These are phyloP conservation scores for Drosophila colorata DNA, from an alignment of 2,888 invertebrate genomes.

Conservation along the genomic window DNA sequence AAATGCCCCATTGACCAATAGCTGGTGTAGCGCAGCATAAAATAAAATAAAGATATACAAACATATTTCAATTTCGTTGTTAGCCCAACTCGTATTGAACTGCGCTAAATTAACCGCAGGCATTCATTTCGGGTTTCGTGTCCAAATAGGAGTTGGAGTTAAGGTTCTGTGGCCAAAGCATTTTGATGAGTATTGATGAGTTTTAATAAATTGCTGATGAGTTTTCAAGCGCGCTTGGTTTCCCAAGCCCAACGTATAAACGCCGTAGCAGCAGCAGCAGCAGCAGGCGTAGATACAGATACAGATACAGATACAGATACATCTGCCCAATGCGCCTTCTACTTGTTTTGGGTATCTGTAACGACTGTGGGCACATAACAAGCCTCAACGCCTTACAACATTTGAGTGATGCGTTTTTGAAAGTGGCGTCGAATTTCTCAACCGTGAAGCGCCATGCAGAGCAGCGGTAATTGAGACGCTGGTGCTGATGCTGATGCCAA, in stretches of 20 bases:
- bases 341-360: conserved; percentile 55
- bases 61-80: conserved; percentile 71
- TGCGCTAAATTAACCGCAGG: conserved; percentile 80
- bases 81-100: conserved; percentile 54
- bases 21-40: conserved; percentile 30
- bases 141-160: conserved; percentile 24
- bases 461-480: conserved; percentile 76
- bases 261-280: conserved; percentile 2
- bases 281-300: conserved; percentile 1
- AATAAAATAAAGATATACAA: conserved; percentile 62
- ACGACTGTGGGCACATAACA: conserved; percentile 62
- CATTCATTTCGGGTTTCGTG: conserved; percentile 60
- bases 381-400: conserved; percentile 71
- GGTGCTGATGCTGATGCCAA: conserved; percentile 54
- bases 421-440: conserved; percentile 81
- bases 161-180: conserved; percentile 54
- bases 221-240: conserved; percentile 64
- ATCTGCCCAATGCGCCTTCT: conserved; percentile 28
- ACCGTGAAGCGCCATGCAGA: conserved; percentile 80
- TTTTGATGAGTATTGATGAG: conserved; percentile 83
- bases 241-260: conserved; percentile 45
- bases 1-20: conserved; percentile 21
- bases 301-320: conserved; percentile 27
- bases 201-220: conserved; percentile 82
- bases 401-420: conserved; percentile 78